phyloP scores from a whole-genome alignment of 2,888 invertebrate genomes.

The Ferdinandea cuprea region DNA sequence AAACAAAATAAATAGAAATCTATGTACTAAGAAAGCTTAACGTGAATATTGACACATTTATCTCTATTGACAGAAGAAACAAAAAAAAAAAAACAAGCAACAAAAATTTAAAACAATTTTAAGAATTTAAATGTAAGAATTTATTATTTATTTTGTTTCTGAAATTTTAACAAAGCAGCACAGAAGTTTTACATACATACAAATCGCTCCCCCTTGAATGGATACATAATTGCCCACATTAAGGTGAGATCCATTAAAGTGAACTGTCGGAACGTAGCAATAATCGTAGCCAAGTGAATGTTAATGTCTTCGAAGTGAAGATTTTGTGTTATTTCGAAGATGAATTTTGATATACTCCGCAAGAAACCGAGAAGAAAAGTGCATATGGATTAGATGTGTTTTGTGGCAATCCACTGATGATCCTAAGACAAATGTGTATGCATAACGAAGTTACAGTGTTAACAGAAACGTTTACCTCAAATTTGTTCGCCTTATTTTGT shows the following conservation, averaged over 20 bases:
- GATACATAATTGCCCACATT: not conserved
- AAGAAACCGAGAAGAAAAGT: no score
- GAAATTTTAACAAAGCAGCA: slow-evolving; percentile 52
- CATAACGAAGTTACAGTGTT: no score
- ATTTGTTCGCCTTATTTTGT: no score
- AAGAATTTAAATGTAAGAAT: slow-evolving; percentile 54
- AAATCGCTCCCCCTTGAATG: slow-evolving; percentile 50
- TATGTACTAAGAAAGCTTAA: slow-evolving; percentile 38
- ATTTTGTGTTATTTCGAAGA: no score
- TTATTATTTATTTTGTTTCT: slow-evolving; percentile 45
- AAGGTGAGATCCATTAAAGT: not conserved
- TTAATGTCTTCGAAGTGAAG: no score
- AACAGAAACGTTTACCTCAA: no score
- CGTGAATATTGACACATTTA: slow-evolving; percentile 47
- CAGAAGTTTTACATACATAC: slow-evolving; percentile 11
- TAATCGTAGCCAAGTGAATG: no score
- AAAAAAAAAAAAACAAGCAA: slow-evolving; percentile 16
- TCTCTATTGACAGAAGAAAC: slow-evolving; percentile 22
- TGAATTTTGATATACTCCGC: no score
- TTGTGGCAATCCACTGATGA: no score
- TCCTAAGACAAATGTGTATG: no score
- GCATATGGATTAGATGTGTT: no score
- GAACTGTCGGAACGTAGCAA: no score
- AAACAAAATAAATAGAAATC: slow-evolving; percentile 13
- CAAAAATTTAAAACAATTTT: slow-evolving; percentile 15